These are phyloP conservation scores for Centroberyx gerrardi DNA, from an alignment of 2,797 vertebrate genomes.

Conservation along the genomic window DNA sequence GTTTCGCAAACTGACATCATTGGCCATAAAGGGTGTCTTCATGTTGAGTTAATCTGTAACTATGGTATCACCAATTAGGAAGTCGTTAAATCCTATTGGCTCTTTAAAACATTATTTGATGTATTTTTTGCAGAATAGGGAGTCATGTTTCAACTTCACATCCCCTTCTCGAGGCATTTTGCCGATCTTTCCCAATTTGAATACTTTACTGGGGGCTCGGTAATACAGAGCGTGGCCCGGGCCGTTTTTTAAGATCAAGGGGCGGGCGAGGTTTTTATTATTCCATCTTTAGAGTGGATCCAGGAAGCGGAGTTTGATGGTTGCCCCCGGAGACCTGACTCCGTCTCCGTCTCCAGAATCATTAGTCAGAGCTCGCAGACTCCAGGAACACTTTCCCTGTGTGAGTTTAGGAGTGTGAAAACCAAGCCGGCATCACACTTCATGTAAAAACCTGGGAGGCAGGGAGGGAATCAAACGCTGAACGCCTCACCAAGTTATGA, in stretches of 20 bases:
- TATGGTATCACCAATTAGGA: slow-evolving; percentile 65
- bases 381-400: slow-evolving; percentile 13
- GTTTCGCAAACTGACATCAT: slow-evolving; percentile 73
- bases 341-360: slow-evolving; percentile 19
- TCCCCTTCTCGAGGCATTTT: slow-evolving; percentile 32
- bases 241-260: slow-evolving; percentile 46
- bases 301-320: slow-evolving; percentile 40
- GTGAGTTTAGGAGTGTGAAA: slow-evolving; percentile 15
- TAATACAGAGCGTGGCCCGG: slow-evolving; percentile 23
- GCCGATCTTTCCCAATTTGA: slow-evolving; percentile 23
- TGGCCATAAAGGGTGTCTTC: slow-evolving; percentile 63
- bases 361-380: slow-evolving; percentile 32
- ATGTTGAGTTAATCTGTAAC: slow-evolving; percentile 63
- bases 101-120: slow-evolving; percentile 47
- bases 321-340: slow-evolving; percentile 30
- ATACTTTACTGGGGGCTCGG: slow-evolving; percentile 33
- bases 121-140: slow-evolving; percentile 42
- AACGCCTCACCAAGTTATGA: slow-evolving; percentile 37
- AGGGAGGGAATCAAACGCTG: slow-evolving; percentile 22
- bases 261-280: slow-evolving; percentile 43
- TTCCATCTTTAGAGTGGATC: slow-evolving; percentile 37
- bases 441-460: not conserved
- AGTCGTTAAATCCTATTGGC: slow-evolving; percentile 58
- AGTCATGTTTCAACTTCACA: slow-evolving; percentile 50
- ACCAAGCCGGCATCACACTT: slow-evolving; percentile 15